Conservation (phyloP, 2,888 invertebrate species). For the Drosophila mayaguana region DNA sequence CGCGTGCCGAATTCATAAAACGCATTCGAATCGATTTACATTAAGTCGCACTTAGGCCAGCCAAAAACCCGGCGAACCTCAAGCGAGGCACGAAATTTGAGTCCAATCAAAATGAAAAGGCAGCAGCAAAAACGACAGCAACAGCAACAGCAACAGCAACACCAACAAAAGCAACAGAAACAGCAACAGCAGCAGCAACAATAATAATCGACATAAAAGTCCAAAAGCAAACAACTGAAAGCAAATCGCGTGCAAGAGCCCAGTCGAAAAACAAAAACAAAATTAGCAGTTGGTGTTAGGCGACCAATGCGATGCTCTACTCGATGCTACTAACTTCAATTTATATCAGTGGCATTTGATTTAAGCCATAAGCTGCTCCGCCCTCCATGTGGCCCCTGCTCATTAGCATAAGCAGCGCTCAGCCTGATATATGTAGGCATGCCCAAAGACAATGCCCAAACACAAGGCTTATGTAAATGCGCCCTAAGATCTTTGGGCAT, state of each 20-base stretch:
- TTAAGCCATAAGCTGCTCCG: constrained; percentile 18
- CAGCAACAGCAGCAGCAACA: constrained; percentile 16
- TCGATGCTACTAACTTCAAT: not conserved
- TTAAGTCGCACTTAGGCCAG: constrained; percentile 63
- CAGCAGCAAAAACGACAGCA: constrained; percentile 18
- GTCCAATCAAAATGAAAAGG: constrained; percentile 62
- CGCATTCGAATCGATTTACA: constrained; percentile 77
- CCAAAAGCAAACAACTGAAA: constrained; percentile 42
- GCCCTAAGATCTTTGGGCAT: not conserved
- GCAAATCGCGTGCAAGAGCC: constrained; percentile 50
- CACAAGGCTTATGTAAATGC: not conserved
- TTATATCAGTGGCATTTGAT: not conserved
- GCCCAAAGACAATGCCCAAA: not conserved
- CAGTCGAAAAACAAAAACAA: not conserved
- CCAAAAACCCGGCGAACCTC: constrained; percentile 44
- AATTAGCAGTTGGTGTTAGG: not conserved
- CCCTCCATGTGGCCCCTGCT: not conserved
- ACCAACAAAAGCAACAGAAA: constrained; percentile 11
- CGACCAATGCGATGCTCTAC: constrained; percentile 35
- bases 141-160: constrained; percentile 19
- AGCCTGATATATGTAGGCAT: constrained; percentile 41
- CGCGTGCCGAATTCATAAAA: constrained; percentile 83
- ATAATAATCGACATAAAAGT: constrained; percentile 24
- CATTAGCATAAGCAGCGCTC: constrained; percentile 43
- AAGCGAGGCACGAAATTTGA: constrained; percentile 65